Percentiles rank a stretch among this genome's conserved stretches.
Evolutionary conservation across 2,113 vertebrate species (phyloP).

Genomic region (Colistium nudipinnis): DNA sequence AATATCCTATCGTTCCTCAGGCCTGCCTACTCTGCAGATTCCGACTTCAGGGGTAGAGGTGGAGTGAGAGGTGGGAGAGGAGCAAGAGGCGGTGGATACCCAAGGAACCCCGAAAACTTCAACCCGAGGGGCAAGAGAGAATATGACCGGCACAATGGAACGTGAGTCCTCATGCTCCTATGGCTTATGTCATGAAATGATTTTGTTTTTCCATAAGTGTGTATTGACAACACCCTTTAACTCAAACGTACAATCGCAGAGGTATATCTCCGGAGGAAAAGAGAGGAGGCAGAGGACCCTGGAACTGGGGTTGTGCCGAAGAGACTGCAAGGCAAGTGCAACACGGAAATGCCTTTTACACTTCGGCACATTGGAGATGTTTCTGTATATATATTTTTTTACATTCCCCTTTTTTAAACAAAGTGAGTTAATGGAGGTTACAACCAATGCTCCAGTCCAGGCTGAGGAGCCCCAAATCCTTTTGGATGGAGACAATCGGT

Average conservation of each 20-base stretch:
- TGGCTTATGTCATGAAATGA: no score
- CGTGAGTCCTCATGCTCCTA: constrained; percentile 69
- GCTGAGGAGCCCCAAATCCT: constrained; percentile 75
- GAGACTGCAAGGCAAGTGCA: constrained; percentile 68
- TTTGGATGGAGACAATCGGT: constrained; percentile 79
- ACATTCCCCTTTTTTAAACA: constrained; percentile 41
- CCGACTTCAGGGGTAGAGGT: constrained; percentile 75
- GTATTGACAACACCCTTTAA: neutral
- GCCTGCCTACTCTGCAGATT: constrained; percentile 75
- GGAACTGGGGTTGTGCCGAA: constrained; percentile 82
- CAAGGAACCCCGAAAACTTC: constrained; percentile 77
- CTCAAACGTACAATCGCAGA: constrained; percentile 55
- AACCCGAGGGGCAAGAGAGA: constrained; percentile 86
- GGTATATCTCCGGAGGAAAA: constrained; percentile 82
- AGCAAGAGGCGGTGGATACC: constrained; percentile 72
- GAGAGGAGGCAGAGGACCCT: constrained; percentile 80
- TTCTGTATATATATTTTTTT: neutral
- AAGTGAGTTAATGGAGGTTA: constrained; percentile 78
- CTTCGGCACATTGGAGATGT: neutral
- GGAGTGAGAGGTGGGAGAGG: constrained; percentile 77
- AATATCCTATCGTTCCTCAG: constrained; percentile 29
- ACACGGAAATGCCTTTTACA: neutral
- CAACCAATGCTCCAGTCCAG: constrained; percentile 38
- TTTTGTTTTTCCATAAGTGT: neutral
- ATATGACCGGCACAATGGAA: constrained; percentile 85